phyloP scores from a whole-genome alignment of 2,797 vertebrate genomes.

The Thalassophryne amazonica region DNA sequence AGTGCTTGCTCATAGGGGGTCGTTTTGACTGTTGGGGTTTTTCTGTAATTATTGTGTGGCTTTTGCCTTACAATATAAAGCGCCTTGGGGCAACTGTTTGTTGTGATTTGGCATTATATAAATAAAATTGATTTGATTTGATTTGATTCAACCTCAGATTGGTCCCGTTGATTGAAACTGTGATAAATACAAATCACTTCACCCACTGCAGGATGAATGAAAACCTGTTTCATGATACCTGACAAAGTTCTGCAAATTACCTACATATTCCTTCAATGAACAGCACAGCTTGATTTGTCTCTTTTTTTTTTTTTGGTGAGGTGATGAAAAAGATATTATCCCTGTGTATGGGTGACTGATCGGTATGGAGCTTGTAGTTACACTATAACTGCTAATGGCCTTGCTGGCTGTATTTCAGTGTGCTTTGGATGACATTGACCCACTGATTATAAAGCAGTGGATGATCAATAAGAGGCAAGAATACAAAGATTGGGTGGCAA shows the following conservation, averaged over 20 bases:
- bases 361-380: constrained; percentile 20
- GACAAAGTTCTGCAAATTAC: background rate
- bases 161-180: constrained; percentile 2
- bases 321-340: background rate
- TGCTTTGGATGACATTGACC: constrained; percentile 47
- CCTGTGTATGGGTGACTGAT: background rate
- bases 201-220: background rate
- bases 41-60: background rate
- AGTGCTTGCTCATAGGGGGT: too few relatives aligned
- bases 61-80: constrained; percentile 1
- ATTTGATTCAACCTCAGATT: background rate
- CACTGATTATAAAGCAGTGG: constrained; percentile 58
- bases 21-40: too few relatives aligned
- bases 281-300: background rate
- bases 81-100: too few relatives aligned
- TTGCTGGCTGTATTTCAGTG: constrained; percentile 43
- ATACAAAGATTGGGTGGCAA: constrained; percentile 65
- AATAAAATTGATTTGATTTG: too few relatives aligned
- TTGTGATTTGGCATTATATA: too few relatives aligned
- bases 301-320: background rate
- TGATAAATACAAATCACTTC: background rate
- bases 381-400: constrained; percentile 46
- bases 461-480: constrained; percentile 64
- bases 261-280: background rate
- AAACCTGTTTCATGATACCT: background rate